Percentiles rank a stretch among this genome's conserved stretches.
These are phyloP conservation scores for Doryteuthis pealeii DNA, from an alignment of 1,140 invertebrate species.

Conservation along the genomic window DNA sequence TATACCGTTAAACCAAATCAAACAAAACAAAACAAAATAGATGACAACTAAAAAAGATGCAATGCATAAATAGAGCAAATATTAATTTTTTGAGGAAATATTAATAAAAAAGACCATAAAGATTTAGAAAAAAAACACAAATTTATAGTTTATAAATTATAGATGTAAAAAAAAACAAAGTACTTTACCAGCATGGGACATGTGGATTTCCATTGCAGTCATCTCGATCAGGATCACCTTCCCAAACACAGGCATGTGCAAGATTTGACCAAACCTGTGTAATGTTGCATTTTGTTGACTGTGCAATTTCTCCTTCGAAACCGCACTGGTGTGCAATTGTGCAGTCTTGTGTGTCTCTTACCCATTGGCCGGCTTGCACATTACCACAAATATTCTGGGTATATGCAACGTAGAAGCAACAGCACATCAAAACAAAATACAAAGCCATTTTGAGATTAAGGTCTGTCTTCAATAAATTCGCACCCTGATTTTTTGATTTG, in stretches of 20 bases:
- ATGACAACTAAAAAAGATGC: no score
- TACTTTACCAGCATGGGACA: conserved; percentile 25
- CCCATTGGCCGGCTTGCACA: conserved; percentile 36
- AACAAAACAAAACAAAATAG: no score
- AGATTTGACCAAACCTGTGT: conserved; percentile 40
- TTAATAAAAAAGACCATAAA: no score
- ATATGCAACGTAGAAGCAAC: conserved; percentile 19
- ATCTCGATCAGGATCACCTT: conserved; percentile 39
- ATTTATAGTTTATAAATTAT: no score
- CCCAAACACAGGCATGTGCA: conserved; percentile 39
- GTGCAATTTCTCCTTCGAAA: conserved; percentile 34
- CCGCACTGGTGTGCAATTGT: conserved; percentile 38
- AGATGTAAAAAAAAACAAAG: no score
- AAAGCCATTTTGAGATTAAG: not conserved
- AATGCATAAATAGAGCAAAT: no score
- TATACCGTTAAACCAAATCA: no score
- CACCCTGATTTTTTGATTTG: not conserved
- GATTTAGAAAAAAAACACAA: no score
- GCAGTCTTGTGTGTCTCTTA: conserved; percentile 33
- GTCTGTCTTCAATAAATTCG: no score
- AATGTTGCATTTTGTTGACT: conserved; percentile 33
- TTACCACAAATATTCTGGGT: conserved; percentile 30
- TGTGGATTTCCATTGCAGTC: conserved; percentile 37
- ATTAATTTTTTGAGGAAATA: no score
- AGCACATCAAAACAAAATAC: conserved; percentile 12